Percentiles rank a stretch among this genome's conserved stretches.
phyloP scores from a whole-genome alignment of 2,888 invertebrate genomes.

The Cremastinae sp. region DNA sequence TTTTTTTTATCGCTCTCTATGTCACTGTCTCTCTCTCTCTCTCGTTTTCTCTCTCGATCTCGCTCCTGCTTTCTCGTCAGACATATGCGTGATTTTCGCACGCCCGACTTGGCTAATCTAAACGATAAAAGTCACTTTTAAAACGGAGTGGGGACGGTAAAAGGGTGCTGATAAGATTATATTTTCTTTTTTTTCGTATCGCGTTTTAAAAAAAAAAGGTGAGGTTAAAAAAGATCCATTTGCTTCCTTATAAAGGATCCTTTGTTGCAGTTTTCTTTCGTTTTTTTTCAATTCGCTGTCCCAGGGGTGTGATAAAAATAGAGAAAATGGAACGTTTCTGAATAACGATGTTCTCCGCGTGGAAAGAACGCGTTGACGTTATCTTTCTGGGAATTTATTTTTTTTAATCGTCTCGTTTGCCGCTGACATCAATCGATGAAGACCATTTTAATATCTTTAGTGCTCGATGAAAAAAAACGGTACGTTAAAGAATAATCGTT shows the following conservation, averaged over 20 bases:
- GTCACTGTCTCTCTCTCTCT: background rate
- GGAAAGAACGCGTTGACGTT: too few relatives aligned
- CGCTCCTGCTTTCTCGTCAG: slow-evolving; percentile 8
- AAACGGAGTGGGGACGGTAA: background rate
- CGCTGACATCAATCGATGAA: too few relatives aligned
- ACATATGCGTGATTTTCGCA: slow-evolving; percentile 49
- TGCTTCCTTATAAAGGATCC: slow-evolving; percentile 2
- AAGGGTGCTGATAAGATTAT: slow-evolving; percentile 37
- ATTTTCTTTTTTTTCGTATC: slow-evolving; percentile 18
- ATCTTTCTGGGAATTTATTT: too few relatives aligned
- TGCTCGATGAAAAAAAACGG: too few relatives aligned
- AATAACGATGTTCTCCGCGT: too few relatives aligned
- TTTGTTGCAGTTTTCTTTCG: background rate
- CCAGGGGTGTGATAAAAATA: too few relatives aligned
- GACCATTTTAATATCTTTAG: too few relatives aligned
- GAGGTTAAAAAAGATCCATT: slow-evolving; percentile 1
- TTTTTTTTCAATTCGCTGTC: too few relatives aligned
- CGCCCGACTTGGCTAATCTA: slow-evolving; percentile 45
- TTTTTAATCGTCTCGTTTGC: too few relatives aligned
- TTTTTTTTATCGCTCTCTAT: background rate
- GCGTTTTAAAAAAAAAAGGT: slow-evolving; percentile 29
- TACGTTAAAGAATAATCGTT: too few relatives aligned
- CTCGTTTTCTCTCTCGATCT: background rate
- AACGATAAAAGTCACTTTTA: slow-evolving; percentile 48
- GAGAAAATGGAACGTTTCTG: too few relatives aligned